phyloP scores from a whole-genome alignment of 2,113 vertebrate species.

The Uropsilus gracilis region DNA sequence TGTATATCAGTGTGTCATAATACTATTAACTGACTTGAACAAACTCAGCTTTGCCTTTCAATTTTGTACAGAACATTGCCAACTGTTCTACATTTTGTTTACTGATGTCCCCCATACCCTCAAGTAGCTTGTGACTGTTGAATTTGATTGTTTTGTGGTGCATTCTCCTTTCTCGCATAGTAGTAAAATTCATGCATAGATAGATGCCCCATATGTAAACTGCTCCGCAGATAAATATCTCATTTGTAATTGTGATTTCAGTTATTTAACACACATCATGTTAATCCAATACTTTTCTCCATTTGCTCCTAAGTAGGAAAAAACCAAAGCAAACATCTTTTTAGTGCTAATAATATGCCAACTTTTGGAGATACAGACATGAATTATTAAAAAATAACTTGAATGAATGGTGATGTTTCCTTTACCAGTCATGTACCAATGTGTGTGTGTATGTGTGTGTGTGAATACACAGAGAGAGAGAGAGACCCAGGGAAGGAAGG shows the following conservation, averaged over 20 bases:
- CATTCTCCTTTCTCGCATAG: not conserved
- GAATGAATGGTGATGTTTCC: too few species aligned
- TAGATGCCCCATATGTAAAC: not conserved
- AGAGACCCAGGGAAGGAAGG: too few species aligned
- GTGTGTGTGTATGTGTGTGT: too few species aligned
- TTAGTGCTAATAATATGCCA: not conserved
- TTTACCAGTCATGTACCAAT: too few species aligned
- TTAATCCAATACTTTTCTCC: not conserved
- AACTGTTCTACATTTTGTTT: not conserved
- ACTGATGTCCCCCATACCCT: not conserved
- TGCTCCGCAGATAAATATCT: not conserved
- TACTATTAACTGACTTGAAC: not conserved
- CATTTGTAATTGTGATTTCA: not conserved
- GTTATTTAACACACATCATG: not conserved
- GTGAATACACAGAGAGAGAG: too few species aligned
- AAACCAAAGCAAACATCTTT: not conserved
- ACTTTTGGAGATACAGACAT: not conserved
- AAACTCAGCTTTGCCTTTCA: not conserved
- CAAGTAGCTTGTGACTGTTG: not conserved
- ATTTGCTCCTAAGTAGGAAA: not conserved
- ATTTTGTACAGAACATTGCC: not conserved
- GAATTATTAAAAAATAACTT: too few species aligned
- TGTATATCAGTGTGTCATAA: not conserved
- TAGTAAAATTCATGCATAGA: not conserved
- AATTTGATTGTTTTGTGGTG: not conserved